Conservation (phyloP, 1,140 invertebrate species). For the Wiebesia pumilae region DNA sequence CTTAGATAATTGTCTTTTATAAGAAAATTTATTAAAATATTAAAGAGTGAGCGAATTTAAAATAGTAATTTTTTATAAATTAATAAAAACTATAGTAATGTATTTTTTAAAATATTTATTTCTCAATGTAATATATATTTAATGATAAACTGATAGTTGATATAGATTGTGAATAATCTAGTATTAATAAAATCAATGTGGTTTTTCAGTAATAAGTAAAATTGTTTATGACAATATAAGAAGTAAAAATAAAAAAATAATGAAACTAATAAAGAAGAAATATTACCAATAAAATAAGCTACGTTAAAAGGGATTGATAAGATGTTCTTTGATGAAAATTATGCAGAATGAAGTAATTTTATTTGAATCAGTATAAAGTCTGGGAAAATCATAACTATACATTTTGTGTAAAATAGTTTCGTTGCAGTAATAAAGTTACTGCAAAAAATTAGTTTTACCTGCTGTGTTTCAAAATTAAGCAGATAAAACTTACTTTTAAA, state of each 20-base stretch:
- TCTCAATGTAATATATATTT: no score
- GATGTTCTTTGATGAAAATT: background rate
- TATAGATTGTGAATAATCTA: no score
- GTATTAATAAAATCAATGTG: no score
- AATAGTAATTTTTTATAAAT: no score
- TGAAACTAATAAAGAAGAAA: background rate
- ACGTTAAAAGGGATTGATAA: background rate
- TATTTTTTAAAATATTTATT: no score
- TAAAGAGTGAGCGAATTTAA: no score
- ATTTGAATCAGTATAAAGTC: slow-evolving; percentile 9
- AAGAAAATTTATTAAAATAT: no score
- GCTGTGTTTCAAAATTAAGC: background rate
- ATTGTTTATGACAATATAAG: no score
- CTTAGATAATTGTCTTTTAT: no score
- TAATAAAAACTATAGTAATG: no score
- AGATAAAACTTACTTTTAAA: background rate
- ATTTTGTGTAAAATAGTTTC: background rate
- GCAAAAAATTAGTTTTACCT: background rate
- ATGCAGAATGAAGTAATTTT: background rate
- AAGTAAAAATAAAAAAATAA: background rate
- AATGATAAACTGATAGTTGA: no score
- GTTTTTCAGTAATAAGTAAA: no score
- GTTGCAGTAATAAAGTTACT: background rate
- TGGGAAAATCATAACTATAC: slow-evolving; percentile 5
- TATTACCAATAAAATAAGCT: background rate